Conservation (phyloP, 2,797 vertebrate species). For the Sitta carolinensis region DNA sequence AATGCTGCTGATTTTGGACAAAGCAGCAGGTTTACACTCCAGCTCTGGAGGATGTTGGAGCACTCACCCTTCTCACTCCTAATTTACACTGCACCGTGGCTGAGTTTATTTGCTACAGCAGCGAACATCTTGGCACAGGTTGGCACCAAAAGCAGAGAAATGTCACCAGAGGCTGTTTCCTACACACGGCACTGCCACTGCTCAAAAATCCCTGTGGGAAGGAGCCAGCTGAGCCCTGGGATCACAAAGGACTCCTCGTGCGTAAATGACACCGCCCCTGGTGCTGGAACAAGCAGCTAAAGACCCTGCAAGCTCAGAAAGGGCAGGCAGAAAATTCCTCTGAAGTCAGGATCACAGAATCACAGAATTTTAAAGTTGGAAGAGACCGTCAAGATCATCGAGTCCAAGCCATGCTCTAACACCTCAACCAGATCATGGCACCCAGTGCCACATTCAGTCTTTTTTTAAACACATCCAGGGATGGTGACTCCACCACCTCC, state of each 20-base stretch:
- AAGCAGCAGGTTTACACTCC: background rate
- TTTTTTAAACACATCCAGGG: too few species aligned
- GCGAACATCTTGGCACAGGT: background rate
- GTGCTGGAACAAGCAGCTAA: background rate
- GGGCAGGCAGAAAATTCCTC: background rate
- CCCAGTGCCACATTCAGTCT: too few species aligned
- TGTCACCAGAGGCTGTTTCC: slow-evolving; percentile 61
- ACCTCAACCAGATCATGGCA: too few species aligned
- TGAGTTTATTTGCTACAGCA: background rate
- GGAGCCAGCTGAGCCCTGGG: background rate
- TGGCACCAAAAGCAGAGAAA: background rate
- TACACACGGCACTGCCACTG: background rate
- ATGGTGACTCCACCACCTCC: too few species aligned
- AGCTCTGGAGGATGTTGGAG: background rate
- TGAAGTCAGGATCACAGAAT: background rate
- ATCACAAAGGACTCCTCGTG: background rate
- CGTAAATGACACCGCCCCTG: background rate
- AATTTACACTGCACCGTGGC: background rate
- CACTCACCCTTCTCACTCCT: background rate
- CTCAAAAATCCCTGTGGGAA: slow-evolving; percentile 55
- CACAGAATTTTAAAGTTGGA: too few species aligned
- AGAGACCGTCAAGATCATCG: too few species aligned
- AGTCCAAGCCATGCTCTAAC: too few species aligned
- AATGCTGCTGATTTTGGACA: background rate
- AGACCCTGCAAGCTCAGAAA: background rate